Percentiles rank a stretch among this genome's conserved stretches.
Conservation (phyloP, 2,797 vertebrate genomes). For the Epinephelus malabaricus region DNA sequence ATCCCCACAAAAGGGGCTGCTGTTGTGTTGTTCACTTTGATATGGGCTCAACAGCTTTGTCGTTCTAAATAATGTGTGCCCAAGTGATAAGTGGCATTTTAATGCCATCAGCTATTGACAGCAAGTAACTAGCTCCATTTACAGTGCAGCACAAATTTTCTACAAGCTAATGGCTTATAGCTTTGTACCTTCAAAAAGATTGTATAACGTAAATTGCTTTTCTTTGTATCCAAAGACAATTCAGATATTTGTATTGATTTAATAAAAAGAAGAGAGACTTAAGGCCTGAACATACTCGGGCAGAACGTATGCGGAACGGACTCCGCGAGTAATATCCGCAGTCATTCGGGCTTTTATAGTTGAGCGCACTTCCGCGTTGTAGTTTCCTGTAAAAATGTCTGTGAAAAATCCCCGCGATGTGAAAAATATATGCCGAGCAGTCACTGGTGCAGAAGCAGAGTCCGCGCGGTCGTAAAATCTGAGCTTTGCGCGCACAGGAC, state of each 20-base stretch:
- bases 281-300: too few relatives aligned
- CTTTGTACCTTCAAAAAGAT: neutral
- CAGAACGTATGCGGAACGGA: too few relatives aligned
- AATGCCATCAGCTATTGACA: neutral
- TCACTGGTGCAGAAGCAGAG: too few relatives aligned
- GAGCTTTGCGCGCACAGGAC: too few relatives aligned
- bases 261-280: neutral
- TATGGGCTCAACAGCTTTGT: slow-evolving; percentile 2
- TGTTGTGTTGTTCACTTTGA: slow-evolving; percentile 6
- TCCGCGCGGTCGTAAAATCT: too few relatives aligned
- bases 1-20: slow-evolving; percentile 2
- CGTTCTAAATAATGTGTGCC: slow-evolving; percentile 19
- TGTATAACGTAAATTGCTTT: neutral
- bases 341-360: too few relatives aligned
- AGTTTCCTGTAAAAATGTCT: too few relatives aligned
- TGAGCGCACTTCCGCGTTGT: too few relatives aligned
- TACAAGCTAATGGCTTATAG: too few relatives aligned
- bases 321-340: too few relatives aligned
- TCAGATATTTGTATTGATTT: neutral
- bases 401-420: too few relatives aligned
- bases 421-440: too few relatives aligned
- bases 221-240: neutral
- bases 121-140: neutral
- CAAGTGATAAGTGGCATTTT: slow-evolving; percentile 15
- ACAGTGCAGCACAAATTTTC: neutral